phyloP scores from a whole-genome alignment of 2,113 vertebrate genomes.

The Jacana jacana region DNA sequence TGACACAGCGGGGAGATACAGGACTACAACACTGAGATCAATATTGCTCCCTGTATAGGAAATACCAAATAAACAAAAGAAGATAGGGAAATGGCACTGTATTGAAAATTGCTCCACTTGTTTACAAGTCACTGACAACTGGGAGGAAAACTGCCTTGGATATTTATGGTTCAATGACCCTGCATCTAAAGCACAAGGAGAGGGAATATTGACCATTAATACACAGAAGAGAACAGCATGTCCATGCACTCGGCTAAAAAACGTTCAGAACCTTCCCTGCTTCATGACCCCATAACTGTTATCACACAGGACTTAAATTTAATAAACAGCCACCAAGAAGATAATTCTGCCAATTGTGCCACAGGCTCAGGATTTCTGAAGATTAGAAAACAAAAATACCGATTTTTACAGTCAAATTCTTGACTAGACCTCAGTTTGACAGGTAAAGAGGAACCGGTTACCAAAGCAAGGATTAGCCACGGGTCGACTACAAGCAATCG shows the following conservation, averaged over 20 bases:
- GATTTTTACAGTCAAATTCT: background rate
- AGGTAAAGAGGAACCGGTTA: background rate
- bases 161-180: conserved; percentile 12
- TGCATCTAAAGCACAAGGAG: background rate
- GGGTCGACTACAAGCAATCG: background rate
- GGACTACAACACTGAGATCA: background rate
- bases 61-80: background rate
- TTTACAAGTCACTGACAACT: background rate
- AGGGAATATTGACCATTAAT: background rate
- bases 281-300: background rate
- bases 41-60: background rate
- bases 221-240: background rate
- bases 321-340: background rate
- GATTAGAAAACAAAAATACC: background rate
- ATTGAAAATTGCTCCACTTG: conserved; percentile 5
- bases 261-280: background rate
- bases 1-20: background rate
- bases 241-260: background rate
- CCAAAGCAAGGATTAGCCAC: background rate
- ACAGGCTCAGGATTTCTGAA: background rate
- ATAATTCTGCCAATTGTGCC: background rate
- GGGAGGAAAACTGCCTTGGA: background rate
- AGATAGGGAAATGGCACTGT: background rate
- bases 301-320: background rate
- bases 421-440: background rate